phyloP scores from a whole-genome alignment of 2,797 vertebrate genomes.

The Argya squamiceps region DNA sequence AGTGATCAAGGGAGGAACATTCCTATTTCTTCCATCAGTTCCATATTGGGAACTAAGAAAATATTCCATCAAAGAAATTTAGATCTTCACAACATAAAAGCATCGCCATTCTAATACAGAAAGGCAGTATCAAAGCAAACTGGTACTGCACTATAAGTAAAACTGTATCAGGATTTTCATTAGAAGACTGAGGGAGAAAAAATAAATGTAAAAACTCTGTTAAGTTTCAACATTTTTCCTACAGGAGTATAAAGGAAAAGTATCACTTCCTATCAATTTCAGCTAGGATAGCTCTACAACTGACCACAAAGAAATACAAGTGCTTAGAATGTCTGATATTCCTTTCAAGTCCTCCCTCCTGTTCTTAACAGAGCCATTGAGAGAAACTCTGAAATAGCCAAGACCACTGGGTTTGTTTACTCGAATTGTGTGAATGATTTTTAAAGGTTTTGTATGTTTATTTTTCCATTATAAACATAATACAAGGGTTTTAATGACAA shows the following conservation, averaged over 20 bases:
- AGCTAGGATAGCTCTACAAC: neutral
- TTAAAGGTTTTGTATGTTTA: constrained; percentile 43
- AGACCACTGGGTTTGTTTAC: constrained; percentile 36
- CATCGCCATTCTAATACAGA: neutral
- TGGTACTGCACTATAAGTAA: neutral
- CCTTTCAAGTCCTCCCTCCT: neutral
- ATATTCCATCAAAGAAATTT: neutral
- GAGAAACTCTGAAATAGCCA: neutral
- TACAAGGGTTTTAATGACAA: constrained; percentile 29
- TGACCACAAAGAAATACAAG: neutral
- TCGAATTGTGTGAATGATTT: constrained; percentile 48
- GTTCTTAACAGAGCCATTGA: neutral
- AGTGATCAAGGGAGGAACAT: rapidly evolving
- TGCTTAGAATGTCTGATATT: neutral
- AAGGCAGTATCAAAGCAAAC: neutral
- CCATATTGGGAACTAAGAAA: neutral
- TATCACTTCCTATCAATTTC: neutral
- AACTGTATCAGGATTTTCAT: neutral
- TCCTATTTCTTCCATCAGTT: neutral
- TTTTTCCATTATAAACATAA: constrained; percentile 45
- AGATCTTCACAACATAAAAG: neutral
- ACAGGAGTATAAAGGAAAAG: neutral
- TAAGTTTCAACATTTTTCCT: neutral
- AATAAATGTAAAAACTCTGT: neutral
- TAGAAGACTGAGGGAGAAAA: neutral